phyloP scores from a whole-genome alignment of 1,140 invertebrate species.

The Zelostemma sp. region DNA sequence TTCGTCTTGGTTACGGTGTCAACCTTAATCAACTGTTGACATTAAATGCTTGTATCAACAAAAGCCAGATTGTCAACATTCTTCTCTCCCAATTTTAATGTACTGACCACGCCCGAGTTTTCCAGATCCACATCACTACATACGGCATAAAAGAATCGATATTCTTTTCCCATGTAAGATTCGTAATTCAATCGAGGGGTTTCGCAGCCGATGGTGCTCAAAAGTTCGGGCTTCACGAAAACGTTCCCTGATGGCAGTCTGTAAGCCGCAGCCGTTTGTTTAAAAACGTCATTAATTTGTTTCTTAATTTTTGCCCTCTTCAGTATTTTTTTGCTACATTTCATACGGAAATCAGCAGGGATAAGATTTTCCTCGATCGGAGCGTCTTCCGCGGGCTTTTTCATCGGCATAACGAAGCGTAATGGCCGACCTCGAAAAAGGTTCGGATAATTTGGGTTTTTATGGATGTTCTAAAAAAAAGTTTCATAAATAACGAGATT shows the following conservation, averaged over 20 bases:
- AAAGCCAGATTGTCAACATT: slow-evolving; percentile 12
- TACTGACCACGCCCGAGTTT: slow-evolving; percentile 82
- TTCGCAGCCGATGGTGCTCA: slow-evolving; percentile 85
- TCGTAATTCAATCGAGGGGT: slow-evolving; percentile 86
- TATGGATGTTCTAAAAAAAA: slow-evolving; percentile 77
- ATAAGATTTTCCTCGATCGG: slow-evolving; percentile 67
- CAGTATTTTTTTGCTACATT: neutral
- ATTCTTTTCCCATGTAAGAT: slow-evolving; percentile 76
- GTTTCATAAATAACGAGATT: too few relatives aligned
- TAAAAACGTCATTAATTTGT: neutral
- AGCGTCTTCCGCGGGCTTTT: slow-evolving; percentile 22
- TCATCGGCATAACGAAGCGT: slow-evolving; percentile 78
- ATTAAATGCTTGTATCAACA: too few relatives aligned
- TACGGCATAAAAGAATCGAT: slow-evolving; percentile 91
- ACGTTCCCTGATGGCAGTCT: slow-evolving; percentile 67
- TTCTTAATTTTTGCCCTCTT: slow-evolving; percentile 3
- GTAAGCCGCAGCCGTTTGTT: slow-evolving; percentile 70
- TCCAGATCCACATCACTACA: slow-evolving; percentile 86
- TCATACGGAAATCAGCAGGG: slow-evolving; percentile 48
- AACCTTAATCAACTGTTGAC: slow-evolving; percentile 82
- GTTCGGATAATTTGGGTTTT: slow-evolving; percentile 82
- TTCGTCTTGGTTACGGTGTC: slow-evolving; percentile 75
- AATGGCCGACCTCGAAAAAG: slow-evolving; percentile 84
- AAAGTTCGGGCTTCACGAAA: slow-evolving; percentile 75
- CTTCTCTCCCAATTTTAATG: neutral